Conservation (phyloP, 2,797 vertebrate genomes). For the Myripristis jacobus region DNA sequence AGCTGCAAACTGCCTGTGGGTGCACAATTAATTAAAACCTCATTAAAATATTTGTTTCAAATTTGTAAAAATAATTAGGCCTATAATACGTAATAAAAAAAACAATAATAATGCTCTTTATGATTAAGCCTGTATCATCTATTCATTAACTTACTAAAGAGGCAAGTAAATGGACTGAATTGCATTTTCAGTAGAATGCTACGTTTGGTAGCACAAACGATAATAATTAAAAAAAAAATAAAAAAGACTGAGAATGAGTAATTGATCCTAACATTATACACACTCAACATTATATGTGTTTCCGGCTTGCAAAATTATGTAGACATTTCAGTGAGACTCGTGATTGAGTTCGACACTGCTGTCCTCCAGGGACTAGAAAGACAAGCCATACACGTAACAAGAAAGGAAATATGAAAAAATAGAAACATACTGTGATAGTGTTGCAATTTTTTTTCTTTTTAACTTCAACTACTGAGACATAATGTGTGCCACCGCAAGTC, state of each 20-base stretch:
- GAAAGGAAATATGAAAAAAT: constrained; percentile 3
- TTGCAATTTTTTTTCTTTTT: neutral
- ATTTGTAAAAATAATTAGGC: constrained; percentile 30
- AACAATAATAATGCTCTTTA: neutral
- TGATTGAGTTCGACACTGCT: constrained; percentile 24
- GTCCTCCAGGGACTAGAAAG: constrained; percentile 24
- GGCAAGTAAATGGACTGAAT: neutral
- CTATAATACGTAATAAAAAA: constrained; percentile 12
- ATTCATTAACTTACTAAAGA: neutral
- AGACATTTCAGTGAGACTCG: constrained; percentile 27
- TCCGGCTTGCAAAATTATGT: constrained; percentile 1
- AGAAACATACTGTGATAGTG: too few species aligned
- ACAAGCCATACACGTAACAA: constrained; percentile 1
- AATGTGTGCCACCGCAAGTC: constrained; percentile 18
- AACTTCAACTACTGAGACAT: constrained; percentile 10
- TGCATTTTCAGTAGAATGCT: too few species aligned
- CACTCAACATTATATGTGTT: neutral
- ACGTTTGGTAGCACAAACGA: neutral
- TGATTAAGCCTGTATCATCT: constrained; percentile 3
- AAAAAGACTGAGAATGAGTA: neutral
- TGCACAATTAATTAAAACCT: constrained; percentile 33
- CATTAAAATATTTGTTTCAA: constrained; percentile 29
- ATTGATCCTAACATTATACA: neutral
- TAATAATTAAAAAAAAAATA: too few species aligned
- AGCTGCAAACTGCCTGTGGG: constrained; percentile 20